phyloP scores from a whole-genome alignment of 1,140 invertebrate species.

The Thaumatotibia leucotreta region DNA sequence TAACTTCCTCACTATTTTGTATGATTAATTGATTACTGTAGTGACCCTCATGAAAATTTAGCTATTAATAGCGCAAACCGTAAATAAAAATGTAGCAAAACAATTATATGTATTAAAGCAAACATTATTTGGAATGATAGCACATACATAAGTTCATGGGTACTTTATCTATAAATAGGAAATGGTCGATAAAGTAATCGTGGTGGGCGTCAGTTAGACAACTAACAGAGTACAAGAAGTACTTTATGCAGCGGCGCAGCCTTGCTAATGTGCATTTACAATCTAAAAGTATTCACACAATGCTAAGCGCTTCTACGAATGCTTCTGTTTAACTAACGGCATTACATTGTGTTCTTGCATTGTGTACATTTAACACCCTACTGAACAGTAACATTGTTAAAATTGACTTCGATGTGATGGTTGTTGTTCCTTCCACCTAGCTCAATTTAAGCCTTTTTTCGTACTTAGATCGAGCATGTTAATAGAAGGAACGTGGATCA shows the following conservation, averaged over 20 bases:
- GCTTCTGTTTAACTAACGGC: conserved; percentile 43
- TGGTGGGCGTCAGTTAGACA: background rate
- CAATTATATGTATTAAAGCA: no score
- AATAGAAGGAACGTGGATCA: conserved; percentile 24
- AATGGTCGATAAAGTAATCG: background rate
- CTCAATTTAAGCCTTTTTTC: conserved; percentile 21
- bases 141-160: background rate
- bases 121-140: background rate
- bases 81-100: no score
- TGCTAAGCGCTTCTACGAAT: conserved; percentile 30
- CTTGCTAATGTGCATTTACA: background rate
- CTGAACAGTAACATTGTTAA: conserved; percentile 53
- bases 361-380: conserved; percentile 47
- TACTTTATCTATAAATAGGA: background rate
- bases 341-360: conserved; percentile 38
- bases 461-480: conserved; percentile 43
- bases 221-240: no score
- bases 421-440: conserved; percentile 44
- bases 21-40: no score
- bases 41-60: no score
- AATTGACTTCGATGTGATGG: conserved; percentile 49
- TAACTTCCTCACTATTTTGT: no score
- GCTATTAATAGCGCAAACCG: no score
- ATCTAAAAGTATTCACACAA: conserved; percentile 17
- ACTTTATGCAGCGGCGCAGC: background rate